A percentile compares a stretch with the other conserved stretches of the same genome.
phyloP scores from a whole-genome alignment of 1,140 invertebrate species.

The Maconellicoccus hirsutus region DNA sequence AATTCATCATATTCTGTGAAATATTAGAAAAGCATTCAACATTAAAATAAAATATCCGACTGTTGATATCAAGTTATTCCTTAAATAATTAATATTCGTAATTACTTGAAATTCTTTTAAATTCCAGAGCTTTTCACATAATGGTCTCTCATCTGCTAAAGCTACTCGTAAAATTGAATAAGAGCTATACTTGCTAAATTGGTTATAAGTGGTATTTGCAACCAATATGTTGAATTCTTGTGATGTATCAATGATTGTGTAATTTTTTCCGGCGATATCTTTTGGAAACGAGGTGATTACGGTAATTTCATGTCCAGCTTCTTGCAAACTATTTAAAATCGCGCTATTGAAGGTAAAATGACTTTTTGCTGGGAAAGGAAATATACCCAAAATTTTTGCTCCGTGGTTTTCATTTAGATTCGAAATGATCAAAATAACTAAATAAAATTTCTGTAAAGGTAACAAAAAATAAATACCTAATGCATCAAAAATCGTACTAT shows the following conservation, averaged over 20 bases:
- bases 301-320: constrained; percentile 31
- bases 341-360: constrained; percentile 33
- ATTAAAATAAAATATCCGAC: too few species aligned
- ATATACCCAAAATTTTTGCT: constrained; percentile 30
- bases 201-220: not conserved
- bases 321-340: constrained; percentile 30
- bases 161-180: not conserved
- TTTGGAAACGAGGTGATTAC: constrained; percentile 34
- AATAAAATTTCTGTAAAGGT: too few species aligned
- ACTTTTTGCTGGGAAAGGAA: constrained; percentile 31
- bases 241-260: not conserved
- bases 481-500: not conserved
- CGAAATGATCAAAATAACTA: too few species aligned
- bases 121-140: not conserved
- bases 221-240: not conserved
- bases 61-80: too few species aligned
- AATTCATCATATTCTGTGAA: not conserved
- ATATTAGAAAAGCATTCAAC: too few species aligned
- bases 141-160: not conserved
- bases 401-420: not conserved
- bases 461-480: too few species aligned
- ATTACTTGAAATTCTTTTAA: not conserved
- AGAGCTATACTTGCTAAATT: not conserved
- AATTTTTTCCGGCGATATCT: not conserved
- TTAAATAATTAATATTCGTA: too few species aligned